Evolutionary conservation across 2,888 invertebrate species (phyloP).

Genomic region (Chrysomela aeneicollis): DNA sequence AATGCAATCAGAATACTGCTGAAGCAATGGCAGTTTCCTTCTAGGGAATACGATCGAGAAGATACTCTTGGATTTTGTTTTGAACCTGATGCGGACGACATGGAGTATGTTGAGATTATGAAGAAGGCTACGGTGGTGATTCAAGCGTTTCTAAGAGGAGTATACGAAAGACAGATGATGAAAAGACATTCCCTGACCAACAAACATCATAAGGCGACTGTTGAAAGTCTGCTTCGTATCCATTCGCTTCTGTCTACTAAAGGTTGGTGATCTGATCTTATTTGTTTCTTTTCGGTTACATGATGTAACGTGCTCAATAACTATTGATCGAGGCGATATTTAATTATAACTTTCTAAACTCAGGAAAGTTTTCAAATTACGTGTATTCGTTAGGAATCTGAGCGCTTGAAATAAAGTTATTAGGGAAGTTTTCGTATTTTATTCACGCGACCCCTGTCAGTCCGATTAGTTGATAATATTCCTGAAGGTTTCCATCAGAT

Average conservation of each 20-base stretch:
- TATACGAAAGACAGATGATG: constrained; percentile 46
- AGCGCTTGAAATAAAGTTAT: neutral
- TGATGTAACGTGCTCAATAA: too few species aligned
- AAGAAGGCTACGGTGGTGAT: constrained; percentile 50
- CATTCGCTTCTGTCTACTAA: neutral
- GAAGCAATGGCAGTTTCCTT: constrained; percentile 23
- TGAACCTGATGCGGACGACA: constrained; percentile 37
- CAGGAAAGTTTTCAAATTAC: too few species aligned
- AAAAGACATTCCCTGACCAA: constrained; percentile 43
- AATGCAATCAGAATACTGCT: constrained; percentile 28
- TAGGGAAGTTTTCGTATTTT: too few species aligned
- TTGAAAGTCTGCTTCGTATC: constrained; percentile 47
- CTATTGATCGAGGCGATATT: too few species aligned
- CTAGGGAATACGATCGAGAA: neutral
- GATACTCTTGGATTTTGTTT: constrained; percentile 26
- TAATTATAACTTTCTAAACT: too few species aligned
- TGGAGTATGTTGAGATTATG: constrained; percentile 42
- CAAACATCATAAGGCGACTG: constrained; percentile 43
- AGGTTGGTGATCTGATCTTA: neutral
- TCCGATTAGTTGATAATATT: too few species aligned
- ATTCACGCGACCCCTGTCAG: too few species aligned
- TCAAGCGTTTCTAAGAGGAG: constrained; percentile 52
- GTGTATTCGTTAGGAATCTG: neutral
- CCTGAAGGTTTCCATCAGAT: too few species aligned
- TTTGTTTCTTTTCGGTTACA: too few species aligned